These are phyloP conservation scores for Talpa occidentalis DNA, from an alignment of 2,113 vertebrate genomes.

Conservation along the genomic window DNA sequence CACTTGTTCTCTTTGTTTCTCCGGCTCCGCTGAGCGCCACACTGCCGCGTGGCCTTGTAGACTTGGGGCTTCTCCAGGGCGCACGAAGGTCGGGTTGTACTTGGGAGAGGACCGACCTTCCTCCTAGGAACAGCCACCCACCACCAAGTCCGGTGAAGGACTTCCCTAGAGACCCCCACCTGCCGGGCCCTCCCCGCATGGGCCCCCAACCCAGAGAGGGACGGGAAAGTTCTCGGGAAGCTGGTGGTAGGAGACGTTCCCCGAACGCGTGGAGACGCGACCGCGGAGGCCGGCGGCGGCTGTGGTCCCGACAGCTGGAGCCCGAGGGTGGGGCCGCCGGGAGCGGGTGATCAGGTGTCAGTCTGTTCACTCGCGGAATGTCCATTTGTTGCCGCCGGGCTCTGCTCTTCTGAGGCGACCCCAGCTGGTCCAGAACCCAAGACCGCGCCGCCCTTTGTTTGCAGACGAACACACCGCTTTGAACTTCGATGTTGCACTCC, in stretches of 20 bases:
- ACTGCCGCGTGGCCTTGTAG: background rate
- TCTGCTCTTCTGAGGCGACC: background rate
- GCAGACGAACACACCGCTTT: background rate
- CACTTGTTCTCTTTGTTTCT: conserved; percentile 57
- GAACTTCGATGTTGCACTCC: background rate
- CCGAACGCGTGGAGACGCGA: background rate
- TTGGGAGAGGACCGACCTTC: background rate
- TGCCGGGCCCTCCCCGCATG: fast-evolving
- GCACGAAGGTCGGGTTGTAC: background rate
- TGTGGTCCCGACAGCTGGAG: background rate
- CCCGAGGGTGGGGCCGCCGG: background rate
- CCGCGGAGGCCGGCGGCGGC: background rate
- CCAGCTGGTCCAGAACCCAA: background rate
- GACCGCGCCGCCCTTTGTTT: conserved; percentile 11
- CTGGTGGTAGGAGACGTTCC: background rate
- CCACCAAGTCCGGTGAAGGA: background rate
- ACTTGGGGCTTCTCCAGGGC: background rate
- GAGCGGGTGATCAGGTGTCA: background rate
- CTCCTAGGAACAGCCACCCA: background rate
- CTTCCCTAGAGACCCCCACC: background rate
- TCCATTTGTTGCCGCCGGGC: conserved; percentile 26
- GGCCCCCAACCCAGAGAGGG: background rate
- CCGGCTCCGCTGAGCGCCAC: background rate
- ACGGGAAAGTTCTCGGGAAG: background rate
- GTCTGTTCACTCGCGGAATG: conserved; percentile 51